Conservation (phyloP, 2,888 invertebrate species). For the Pachydiplax longipennis region DNA sequence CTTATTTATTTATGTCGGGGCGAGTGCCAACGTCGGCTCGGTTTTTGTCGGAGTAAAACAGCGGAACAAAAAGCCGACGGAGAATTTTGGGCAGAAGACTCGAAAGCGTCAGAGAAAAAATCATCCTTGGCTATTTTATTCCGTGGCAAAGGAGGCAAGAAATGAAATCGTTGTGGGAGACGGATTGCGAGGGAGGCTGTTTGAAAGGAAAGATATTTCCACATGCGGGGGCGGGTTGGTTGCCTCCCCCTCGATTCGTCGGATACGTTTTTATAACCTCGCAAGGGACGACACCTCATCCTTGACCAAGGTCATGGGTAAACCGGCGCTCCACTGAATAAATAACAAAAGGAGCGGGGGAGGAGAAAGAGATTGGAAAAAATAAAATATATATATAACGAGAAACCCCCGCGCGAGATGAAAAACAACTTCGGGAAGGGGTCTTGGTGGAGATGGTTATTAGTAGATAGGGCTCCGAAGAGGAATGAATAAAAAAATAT, state of each 20-base stretch:
- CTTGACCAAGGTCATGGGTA: conserved; percentile 12
- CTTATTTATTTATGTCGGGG: not conserved
- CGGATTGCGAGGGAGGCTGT: not conserved
- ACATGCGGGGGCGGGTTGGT: not conserved
- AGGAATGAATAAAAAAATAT: not conserved
- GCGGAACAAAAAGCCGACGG: not conserved
- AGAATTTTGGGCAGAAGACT: not conserved
- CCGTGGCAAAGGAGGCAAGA: not conserved
- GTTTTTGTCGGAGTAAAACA: not conserved
- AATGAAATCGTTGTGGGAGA: not conserved
- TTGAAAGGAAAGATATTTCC: not conserved
- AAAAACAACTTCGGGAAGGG: not conserved
- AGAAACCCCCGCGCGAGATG: not conserved
- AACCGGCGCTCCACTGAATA: not conserved
- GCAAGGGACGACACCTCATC: not conserved
- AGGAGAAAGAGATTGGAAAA: not conserved
- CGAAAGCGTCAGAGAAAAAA: not conserved
- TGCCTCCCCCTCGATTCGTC: not conserved
- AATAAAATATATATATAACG: not conserved
- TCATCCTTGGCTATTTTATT: not conserved
- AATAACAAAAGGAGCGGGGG: not conserved
- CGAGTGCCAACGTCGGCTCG: not conserved
- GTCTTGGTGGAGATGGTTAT: not conserved
- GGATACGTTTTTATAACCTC: conserved; percentile 9
- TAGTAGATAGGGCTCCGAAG: not conserved